Conservation (phyloP, 1,140 invertebrate genomes). For the Carposina sasakii region DNA sequence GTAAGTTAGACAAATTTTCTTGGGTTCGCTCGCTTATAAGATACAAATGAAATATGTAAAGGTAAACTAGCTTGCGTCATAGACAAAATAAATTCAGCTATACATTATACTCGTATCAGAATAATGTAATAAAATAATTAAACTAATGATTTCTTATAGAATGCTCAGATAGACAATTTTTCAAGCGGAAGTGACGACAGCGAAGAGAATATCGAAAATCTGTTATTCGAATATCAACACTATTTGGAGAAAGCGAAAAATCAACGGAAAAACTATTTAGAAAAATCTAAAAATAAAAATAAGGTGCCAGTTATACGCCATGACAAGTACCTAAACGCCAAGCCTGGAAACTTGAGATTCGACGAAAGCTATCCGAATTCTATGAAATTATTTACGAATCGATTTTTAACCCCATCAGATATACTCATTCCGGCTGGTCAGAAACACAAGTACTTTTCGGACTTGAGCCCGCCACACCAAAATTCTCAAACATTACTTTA, state of each 20-base stretch:
- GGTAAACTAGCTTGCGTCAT: too few species aligned
- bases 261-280: conserved; percentile 40
- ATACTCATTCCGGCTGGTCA: conserved; percentile 31
- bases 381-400: conserved; percentile 14
- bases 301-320: conserved; percentile 48
- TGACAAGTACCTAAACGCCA: conserved; percentile 42
- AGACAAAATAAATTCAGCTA: too few species aligned
- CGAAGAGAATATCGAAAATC: conserved; percentile 50
- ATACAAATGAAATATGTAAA: too few species aligned
- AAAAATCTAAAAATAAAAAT: conserved; percentile 51
- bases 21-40: too few species aligned
- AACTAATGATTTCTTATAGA: conserved; percentile 28
- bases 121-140: too few species aligned
- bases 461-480: conserved; percentile 3
- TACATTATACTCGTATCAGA: too few species aligned
- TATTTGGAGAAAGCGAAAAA: conserved; percentile 59
- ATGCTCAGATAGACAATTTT: conserved; percentile 27
- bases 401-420: conserved; percentile 28
- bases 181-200: conserved; percentile 43
- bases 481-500: too few species aligned
- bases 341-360: conserved; percentile 24
- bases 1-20: too few species aligned
- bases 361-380: conserved; percentile 17
- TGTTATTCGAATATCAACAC: conserved; percentile 53
- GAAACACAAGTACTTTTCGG: conserved; percentile 17